Base-by-base conservation (phyloP, 2,113 vertebrate species). In the Pelodiscus sinensis region DNA sequence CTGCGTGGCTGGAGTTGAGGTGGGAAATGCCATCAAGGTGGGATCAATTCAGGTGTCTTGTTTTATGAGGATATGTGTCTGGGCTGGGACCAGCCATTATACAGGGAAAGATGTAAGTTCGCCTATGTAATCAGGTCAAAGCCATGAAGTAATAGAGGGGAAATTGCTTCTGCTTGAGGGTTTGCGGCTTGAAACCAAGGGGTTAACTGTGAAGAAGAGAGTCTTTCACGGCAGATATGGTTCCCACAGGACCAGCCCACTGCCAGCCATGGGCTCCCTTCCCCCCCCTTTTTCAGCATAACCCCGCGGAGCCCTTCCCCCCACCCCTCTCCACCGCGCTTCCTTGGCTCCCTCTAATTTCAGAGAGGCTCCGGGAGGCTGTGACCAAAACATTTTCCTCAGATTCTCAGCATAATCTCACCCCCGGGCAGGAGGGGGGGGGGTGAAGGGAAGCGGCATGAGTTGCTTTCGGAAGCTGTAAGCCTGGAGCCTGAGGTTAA, bases 401-500 rank as follows among this genome's bases (percentile, higher is more conserved):
- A 2, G 0, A 79, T 25, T n/a, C 75, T 58, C 81, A 52, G 8
- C 1, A 2, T 31, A 79, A 24, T 62, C 44, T 5, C 57, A 22
- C 89, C 22, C 58, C 31, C 71, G 50, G 60, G 0, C n/a, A 21
- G 65, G 65, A 71, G 65, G n/a, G 18, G 10, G 65, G 18, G 10
- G 65, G n/a, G n/a, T 71, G 65, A 18, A 19, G n/a, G 65, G 73
- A 52, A 62, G 50, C 73, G 22, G 71, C 0, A 0, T 50, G 57
- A 88, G 84, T 87, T 95, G 29, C 95, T 97, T 94, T 91, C 10
- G 2, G 97, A 96, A 97, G 92, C 92, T 88, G 54, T 73, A 56
- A 81, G 87, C 55, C 87, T 96, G 97, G 97, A 97, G 97, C 89
- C 97, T 92, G 97, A 97, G 96, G 97, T 95, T 97, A 92, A 94